phyloP scores from a whole-genome alignment of 2,888 invertebrate genomes.

The Trichopria drosophilae region DNA sequence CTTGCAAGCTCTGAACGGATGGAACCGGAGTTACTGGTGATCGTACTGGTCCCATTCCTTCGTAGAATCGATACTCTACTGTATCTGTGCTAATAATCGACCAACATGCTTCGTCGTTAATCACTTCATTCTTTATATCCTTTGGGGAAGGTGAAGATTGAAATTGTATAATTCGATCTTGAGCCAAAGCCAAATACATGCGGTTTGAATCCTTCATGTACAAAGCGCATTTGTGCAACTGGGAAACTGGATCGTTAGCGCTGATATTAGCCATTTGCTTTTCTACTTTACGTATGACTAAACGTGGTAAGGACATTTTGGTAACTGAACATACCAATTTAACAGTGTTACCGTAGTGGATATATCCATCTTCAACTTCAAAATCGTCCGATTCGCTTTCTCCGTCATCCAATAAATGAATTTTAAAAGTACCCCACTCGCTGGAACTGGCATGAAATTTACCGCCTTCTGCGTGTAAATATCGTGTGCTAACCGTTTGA shows the following conservation, averaged over 20 bases:
- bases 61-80: conserved; percentile 98
- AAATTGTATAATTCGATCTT: conserved; percentile 98
- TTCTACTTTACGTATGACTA: conserved; percentile 77
- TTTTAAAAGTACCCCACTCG: conserved; percentile 30
- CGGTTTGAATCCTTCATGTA: conserved; percentile 99
- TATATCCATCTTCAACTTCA: conserved; percentile 88
- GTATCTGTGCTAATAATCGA: conserved; percentile 71
- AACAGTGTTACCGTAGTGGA: conserved; percentile 93
- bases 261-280: conserved; percentile 93
- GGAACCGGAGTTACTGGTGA: conserved; percentile 97
- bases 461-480: conserved; percentile 97
- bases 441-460: conserved; percentile 84
- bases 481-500: conserved; percentile 97
- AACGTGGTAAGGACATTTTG: conserved; percentile 78
- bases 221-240: conserved; percentile 85
- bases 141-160: conserved; percentile 73
- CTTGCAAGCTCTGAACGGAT: conserved; percentile 75
- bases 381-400: conserved; percentile 98
- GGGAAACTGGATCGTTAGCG: conserved; percentile 31
- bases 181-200: conserved; percentile 97
- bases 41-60: conserved; percentile 64
- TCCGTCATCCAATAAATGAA: conserved; percentile 70
- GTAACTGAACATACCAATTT: conserved; percentile 69
- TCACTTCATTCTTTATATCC: conserved; percentile 26
- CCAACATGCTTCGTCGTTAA: conserved; percentile 30